phyloP scores from a whole-genome alignment of 1,140 invertebrate genomes.

The Riptortus pedestris region DNA sequence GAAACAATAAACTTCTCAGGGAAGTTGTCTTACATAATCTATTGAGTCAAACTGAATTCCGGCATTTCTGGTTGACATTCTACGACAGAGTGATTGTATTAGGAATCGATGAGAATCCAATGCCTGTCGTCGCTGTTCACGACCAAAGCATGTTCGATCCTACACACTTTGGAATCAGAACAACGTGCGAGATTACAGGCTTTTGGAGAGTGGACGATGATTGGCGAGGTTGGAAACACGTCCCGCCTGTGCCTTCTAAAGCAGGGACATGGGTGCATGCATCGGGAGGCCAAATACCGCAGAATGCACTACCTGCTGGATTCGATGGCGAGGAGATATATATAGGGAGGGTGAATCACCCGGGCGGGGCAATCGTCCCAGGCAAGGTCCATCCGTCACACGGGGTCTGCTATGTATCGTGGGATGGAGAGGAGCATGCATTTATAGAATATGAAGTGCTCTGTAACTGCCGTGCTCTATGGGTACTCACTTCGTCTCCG shows the following conservation, averaged over 20 bases:
- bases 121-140: conserved; percentile 56
- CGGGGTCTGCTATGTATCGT: conserved; percentile 60
- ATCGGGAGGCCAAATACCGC: conserved; percentile 53
- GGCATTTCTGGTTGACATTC: conserved; percentile 76
- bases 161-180: conserved; percentile 64
- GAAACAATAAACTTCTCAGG: conserved; percentile 63
- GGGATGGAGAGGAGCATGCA: conserved; percentile 65
- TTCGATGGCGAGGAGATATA: conserved; percentile 62
- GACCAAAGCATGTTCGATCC: conserved; percentile 59
- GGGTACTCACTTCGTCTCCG: conserved; percentile 55
- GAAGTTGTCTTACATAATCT: conserved; percentile 60
- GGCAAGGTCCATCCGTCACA: conserved; percentile 65
- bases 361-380: conserved; percentile 64
- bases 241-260: no score
- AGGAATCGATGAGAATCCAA: conserved; percentile 55
- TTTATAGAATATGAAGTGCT: conserved; percentile 55
- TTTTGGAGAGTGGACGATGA: conserved; percentile 75
- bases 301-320: conserved; percentile 59
- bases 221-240: no score
- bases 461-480: conserved; percentile 35
- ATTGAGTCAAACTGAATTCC: conserved; percentile 55
- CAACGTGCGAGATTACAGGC: conserved; percentile 73
- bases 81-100: conserved; percentile 51
- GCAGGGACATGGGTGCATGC: conserved; percentile 51
- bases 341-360: conserved; percentile 58